A percentile compares a stretch with the other conserved stretches of the same genome.
phyloP scores from a whole-genome alignment of 2,888 invertebrate species.

The Spialia ferax region DNA sequence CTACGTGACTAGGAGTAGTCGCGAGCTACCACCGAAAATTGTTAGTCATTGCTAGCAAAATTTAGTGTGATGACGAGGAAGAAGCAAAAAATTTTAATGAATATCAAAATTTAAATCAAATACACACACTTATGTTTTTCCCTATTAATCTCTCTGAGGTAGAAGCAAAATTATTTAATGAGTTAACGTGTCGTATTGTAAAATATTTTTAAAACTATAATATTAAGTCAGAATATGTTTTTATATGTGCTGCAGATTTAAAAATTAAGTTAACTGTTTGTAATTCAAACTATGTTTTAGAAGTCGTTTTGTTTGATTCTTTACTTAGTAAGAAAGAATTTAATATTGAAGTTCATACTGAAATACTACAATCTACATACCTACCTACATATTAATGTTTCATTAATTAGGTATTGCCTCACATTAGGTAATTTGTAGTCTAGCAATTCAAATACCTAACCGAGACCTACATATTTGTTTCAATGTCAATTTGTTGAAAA shows the following conservation, averaged over 20 bases:
- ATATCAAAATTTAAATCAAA: background rate
- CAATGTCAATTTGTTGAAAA: no score
- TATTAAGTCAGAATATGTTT: background rate
- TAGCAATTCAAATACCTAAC: background rate
- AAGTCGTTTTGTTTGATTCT: background rate
- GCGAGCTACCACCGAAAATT: constrained; percentile 30
- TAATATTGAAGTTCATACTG: no score
- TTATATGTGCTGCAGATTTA: background rate
- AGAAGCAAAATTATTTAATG: no score
- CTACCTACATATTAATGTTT: no score
- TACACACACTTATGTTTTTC: background rate
- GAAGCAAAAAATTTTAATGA: constrained; percentile 1
- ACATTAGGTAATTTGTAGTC: background rate
- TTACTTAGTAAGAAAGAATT: no score
- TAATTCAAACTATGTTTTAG: background rate
- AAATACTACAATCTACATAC: no score
- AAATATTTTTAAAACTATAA: background rate
- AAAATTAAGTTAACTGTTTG: no score
- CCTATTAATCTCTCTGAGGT: no score
- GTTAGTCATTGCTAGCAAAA: constrained; percentile 24
- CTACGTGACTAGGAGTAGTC: constrained; percentile 46
- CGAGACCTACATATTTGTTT: no score
- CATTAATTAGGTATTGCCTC: background rate
- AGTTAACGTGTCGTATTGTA: no score
- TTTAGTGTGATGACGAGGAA: background rate